Conservation (phyloP, 2,888 invertebrate genomes). For the Agrilus mali region DNA sequence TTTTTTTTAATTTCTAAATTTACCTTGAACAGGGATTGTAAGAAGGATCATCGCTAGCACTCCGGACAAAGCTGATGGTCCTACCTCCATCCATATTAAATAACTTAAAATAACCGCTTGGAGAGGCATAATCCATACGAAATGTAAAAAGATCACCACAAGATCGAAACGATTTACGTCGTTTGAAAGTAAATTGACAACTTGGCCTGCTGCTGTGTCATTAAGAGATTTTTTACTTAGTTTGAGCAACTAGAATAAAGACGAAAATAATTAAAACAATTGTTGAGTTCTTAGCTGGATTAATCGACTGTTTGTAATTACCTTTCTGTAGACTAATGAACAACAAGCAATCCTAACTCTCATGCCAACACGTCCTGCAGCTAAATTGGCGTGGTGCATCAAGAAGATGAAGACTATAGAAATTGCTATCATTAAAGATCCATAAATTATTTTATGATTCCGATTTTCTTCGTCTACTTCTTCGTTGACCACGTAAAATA, state of each 20-base stretch:
- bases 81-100: conserved; percentile 43
- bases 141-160: conserved; percentile 55
- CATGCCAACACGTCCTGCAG: conserved; percentile 54
- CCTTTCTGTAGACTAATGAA: conserved; percentile 65
- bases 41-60: conserved; percentile 41
- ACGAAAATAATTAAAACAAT: no score
- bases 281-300: no score
- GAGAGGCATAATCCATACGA: conserved; percentile 68
- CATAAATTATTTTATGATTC: conserved; percentile 14
- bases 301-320: conserved; percentile 25
- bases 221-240: conserved; percentile 58
- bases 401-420: conserved; percentile 21
- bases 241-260: conserved; percentile 37
- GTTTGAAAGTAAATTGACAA: conserved; percentile 73
- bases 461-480: background rate
- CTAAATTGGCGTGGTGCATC: conserved; percentile 46
- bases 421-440: conserved; percentile 10
- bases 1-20: no score
- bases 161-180: conserved; percentile 73
- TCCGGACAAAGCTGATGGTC: conserved; percentile 45
- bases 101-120: conserved; percentile 49
- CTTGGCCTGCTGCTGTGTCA: conserved; percentile 69
- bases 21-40: conserved; percentile 39
- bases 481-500: conserved; percentile 5
- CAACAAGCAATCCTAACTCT: conserved; percentile 58